phyloP scores from a whole-genome alignment of 2,113 vertebrate species.

The Xenus cinereus region DNA sequence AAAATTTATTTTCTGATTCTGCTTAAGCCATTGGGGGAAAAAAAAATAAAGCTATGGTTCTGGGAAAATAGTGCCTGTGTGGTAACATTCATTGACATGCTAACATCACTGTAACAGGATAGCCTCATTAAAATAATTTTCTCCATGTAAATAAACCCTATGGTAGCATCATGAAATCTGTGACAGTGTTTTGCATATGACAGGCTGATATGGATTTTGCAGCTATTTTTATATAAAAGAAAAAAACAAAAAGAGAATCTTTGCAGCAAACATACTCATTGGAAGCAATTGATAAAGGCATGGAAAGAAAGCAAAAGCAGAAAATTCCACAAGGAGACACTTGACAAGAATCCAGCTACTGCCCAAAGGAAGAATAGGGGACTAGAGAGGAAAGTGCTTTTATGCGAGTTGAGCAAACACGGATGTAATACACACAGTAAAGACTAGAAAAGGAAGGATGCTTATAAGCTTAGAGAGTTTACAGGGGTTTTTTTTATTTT shows the following conservation, averaged over 20 bases:
- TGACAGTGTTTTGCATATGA: background rate
- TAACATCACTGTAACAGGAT: background rate
- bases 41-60: background rate
- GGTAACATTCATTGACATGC: background rate
- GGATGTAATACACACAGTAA: background rate
- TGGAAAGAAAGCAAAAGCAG: background rate
- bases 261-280: background rate
- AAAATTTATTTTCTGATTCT: background rate
- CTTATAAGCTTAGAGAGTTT: background rate
- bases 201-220: background rate
- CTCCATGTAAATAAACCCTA: background rate
- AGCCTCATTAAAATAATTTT: background rate
- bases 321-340: background rate
- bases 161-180: background rate
- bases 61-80: background rate
- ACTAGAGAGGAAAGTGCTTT: background rate
- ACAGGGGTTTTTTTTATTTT: background rate
- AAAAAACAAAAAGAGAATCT: background rate
- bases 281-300: background rate
- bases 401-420: background rate
- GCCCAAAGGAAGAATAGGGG: background rate
- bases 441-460: background rate
- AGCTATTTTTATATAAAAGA: background rate
- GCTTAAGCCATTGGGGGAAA: background rate
- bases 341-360: background rate